phyloP scores from a whole-genome alignment of 2,888 invertebrate genomes.

The Stenchaetothrips biformis region DNA sequence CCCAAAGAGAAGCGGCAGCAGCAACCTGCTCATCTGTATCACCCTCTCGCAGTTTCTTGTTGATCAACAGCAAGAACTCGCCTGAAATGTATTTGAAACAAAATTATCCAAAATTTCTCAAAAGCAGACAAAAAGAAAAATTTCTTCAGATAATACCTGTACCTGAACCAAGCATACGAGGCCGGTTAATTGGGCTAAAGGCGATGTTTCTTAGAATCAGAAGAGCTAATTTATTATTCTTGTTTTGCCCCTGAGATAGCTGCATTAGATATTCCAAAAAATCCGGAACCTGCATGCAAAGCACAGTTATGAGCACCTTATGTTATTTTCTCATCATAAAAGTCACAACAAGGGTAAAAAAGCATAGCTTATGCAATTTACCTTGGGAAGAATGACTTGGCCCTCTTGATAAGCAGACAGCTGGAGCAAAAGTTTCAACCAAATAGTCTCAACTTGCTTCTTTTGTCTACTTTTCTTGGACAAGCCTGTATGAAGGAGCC shows the following conservation, averaged over 20 bases:
- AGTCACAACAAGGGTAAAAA: constrained; percentile 10
- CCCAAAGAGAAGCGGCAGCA: constrained; percentile 58
- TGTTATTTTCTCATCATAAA: neutral
- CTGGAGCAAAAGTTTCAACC: constrained; percentile 51
- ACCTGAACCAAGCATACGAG: constrained; percentile 51
- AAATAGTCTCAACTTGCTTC: constrained; percentile 52
- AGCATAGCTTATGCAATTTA: constrained; percentile 35
- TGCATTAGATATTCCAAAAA: constrained; percentile 44
- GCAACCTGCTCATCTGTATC: constrained; percentile 48
- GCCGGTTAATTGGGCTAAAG: constrained; percentile 52
- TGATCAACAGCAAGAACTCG: constrained; percentile 50
- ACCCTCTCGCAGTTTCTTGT: constrained; percentile 47
- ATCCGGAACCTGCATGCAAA: constrained; percentile 41
- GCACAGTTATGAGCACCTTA: neutral
- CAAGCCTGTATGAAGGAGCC: constrained; percentile 51
- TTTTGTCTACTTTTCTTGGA: constrained; percentile 52
- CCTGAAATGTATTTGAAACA: constrained; percentile 44
- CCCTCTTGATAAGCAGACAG: constrained; percentile 54
- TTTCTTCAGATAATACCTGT: constrained; percentile 42
- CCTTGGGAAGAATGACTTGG: constrained; percentile 51
- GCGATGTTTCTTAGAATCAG: constrained; percentile 53
- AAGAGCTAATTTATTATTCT: constrained; percentile 47
- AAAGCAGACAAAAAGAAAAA: neutral
- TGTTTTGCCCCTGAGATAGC: constrained; percentile 41
- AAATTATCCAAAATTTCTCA: constrained; percentile 29